phyloP scores from a whole-genome alignment of 35 echinoderm and acorn worm species.

The Chiridota heheva region DNA sequence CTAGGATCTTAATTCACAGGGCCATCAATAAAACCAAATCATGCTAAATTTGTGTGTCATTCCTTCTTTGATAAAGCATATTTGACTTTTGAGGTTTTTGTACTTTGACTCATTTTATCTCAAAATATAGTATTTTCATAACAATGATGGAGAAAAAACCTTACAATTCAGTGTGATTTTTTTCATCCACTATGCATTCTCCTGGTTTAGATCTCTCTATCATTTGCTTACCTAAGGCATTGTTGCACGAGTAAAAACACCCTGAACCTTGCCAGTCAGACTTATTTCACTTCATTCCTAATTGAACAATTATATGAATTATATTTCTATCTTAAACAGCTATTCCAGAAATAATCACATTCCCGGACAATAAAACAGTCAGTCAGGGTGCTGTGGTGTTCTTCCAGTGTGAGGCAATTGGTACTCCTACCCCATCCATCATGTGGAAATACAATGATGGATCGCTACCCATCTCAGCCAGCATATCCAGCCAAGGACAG shows the following conservation, averaged over 20 bases:
- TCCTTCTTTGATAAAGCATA: too few relatives aligned
- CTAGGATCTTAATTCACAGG: too few relatives aligned
- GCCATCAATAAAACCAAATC: too few relatives aligned
- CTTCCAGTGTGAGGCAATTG: conserved; percentile 71
- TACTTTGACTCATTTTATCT: too few relatives aligned
- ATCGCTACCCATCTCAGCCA: conserved; percentile 53
- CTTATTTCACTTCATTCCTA: background rate
- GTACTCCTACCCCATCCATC: conserved; percentile 54
- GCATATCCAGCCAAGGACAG: conserved; percentile 41
- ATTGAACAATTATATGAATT: background rate
- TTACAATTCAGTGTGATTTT: too few relatives aligned
- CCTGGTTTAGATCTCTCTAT: too few relatives aligned
- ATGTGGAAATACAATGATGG: conserved; percentile 75
- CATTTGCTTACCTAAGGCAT: background rate
- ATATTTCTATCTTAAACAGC: conserved; percentile 37
- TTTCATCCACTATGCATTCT: too few relatives aligned
- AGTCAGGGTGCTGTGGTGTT: conserved; percentile 57
- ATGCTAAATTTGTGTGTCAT: too few relatives aligned
- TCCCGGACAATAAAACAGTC: conserved; percentile 66
- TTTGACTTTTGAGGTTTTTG: too few relatives aligned
- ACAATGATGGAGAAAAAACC: too few relatives aligned
- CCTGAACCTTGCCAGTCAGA: background rate
- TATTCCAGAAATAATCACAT: conserved; percentile 49
- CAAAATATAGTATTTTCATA: too few relatives aligned
- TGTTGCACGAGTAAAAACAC: background rate